These are phyloP conservation scores for Drosophila mulleri DNA, from an alignment of 2,888 invertebrate species.

Conservation along the genomic window DNA sequence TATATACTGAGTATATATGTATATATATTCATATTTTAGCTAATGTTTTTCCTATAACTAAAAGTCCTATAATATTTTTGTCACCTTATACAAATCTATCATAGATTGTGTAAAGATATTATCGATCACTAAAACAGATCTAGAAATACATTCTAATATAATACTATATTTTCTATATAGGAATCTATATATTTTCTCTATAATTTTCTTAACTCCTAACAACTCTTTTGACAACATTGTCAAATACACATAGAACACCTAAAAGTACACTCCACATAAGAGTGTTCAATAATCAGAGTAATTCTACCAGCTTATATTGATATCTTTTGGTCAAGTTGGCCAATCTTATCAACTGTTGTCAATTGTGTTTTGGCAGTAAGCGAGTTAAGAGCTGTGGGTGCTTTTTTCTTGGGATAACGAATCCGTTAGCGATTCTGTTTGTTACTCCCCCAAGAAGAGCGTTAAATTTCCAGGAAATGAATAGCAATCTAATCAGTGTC, in stretches of 20 bases:
- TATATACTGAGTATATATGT: too few species aligned
- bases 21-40: too few species aligned
- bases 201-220: neutral
- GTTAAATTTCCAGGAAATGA: conserved; percentile 12
- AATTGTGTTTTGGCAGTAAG: neutral
- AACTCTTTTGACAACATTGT: neutral
- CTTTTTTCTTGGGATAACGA: conserved; percentile 2
- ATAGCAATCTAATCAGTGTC: conserved; percentile 38
- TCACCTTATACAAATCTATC: too few species aligned
- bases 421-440: conserved; percentile 8
- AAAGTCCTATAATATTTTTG: too few species aligned
- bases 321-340: neutral
- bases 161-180: too few species aligned
- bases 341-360: conserved; percentile 31
- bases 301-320: neutral
- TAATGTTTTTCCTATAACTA: too few species aligned
- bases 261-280: conserved; percentile 43
- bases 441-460: conserved; percentile 15
- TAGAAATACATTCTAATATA: too few species aligned
- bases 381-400: neutral
- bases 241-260: conserved; percentile 19
- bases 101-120: too few species aligned
- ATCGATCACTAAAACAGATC: too few species aligned
- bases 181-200: too few species aligned
- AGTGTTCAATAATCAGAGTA: neutral